Evolutionary conservation across 2,113 vertebrate genomes (phyloP), one percentile per base, ranked within the genome.

Genomic region (Irena cyanogastra): DNA sequence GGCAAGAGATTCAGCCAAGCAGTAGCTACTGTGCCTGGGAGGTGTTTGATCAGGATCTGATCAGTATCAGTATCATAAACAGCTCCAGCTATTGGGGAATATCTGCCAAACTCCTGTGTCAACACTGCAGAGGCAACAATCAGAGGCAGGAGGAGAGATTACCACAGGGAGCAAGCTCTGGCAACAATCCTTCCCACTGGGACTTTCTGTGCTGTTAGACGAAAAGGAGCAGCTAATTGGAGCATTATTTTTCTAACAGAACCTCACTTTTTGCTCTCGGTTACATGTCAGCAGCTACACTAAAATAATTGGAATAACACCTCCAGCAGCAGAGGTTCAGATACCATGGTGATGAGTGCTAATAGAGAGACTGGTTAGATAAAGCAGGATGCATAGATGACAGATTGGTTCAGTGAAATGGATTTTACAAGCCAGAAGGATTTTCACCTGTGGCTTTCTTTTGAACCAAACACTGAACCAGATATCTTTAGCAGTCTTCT

Each of bases 261-360:
- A 90, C 64, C 88, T 91, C 83, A 65, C 56, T 82, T 92, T 93
- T 85, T 91, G 83, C 87, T 95, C 87, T 93, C 3, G 3, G 79
- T 93, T 88, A 90, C 83, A 11, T 88, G 92, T 83, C 92, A 91
- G 85, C 86, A 88, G 92, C 82, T 69, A 47, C 76, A 66, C 76
- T 39, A 26, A 89, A 93, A 72, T 95, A 91, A 95, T 83, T 95
- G 86, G 92, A 89, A 90, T 90, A 93, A 86, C 92, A 97, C 69
- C 88, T 94, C 57, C 83, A 93, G 82, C 86, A 83, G 78, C 52
- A 90, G 87, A 16, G 52, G 86, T 86, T 95, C 87, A 92, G 91
- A 57, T 89, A 82, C 87, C 81, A 60, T 77, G 83, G 92, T 65
- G 82, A 93, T 78, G 92, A 87, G 92, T 24, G 64, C 76, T 91